Conservation (phyloP, 2,797 vertebrate genomes). For the Chelonia mydas region DNA sequence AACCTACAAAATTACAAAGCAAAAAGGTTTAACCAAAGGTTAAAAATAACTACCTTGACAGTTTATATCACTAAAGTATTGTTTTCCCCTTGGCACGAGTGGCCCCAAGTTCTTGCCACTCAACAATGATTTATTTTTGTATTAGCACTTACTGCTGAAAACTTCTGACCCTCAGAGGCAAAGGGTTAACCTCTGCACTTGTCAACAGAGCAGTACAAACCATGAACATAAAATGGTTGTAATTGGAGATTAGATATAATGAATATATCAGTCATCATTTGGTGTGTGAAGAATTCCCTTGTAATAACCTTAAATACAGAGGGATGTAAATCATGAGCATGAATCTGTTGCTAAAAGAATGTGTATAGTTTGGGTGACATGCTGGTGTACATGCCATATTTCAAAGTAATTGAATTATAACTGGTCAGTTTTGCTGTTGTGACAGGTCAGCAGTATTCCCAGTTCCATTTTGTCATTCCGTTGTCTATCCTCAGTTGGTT, state of each 20-base stretch:
- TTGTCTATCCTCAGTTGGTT: constrained; percentile 5
- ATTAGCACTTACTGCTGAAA: not conserved
- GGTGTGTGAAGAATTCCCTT: constrained; percentile 15
- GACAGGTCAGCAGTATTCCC: not conserved
- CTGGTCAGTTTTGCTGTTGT: not conserved
- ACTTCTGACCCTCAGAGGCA: not conserved
- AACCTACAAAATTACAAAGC: not conserved
- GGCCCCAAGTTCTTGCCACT: not conserved
- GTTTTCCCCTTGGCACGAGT: not conserved
- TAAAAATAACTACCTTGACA: not conserved
- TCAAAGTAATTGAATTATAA: not conserved
- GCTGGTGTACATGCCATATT: not conserved
- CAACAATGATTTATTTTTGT: not conserved
- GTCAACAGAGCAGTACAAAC: not conserved
- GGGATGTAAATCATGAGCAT: not conserved
- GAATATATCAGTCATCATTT: not conserved
- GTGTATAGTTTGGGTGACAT: not conserved
- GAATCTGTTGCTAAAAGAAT: not conserved
- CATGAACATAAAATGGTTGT: not conserved
- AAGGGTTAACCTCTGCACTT: not conserved
- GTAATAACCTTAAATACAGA: not conserved
- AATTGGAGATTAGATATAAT: not conserved
- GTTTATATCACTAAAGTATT: not conserved
- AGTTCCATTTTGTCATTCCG: not conserved
- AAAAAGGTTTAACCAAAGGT: not conserved